Conservation (phyloP, 1,140 invertebrate species). For the Helicoverpa armigera region DNA sequence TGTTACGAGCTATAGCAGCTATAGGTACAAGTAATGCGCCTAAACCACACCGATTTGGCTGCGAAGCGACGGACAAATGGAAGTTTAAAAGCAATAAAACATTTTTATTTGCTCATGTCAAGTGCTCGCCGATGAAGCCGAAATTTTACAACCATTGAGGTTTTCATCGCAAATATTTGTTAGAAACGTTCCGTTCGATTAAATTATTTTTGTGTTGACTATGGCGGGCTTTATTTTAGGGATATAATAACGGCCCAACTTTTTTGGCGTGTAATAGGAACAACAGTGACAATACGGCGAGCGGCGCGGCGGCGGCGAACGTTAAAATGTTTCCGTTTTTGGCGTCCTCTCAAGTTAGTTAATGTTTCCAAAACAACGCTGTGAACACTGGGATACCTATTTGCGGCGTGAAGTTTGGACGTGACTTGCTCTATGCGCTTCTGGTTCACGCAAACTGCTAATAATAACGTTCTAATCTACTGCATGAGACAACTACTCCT, state of each 20-base stretch:
- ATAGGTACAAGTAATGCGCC: conserved; percentile 50
- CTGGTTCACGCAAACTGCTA: conserved; percentile 52
- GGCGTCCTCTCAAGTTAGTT: conserved; percentile 83
- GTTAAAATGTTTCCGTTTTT: conserved; percentile 82
- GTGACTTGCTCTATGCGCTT: conserved; percentile 60
- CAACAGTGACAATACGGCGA: conserved; percentile 73
- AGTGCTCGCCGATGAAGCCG: conserved; percentile 53
- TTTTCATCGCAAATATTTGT: conserved; percentile 60
- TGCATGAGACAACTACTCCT: conserved; percentile 20
- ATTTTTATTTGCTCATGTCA: conserved; percentile 61
- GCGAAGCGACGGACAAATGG: conserved; percentile 52
- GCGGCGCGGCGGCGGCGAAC: conserved; percentile 63
- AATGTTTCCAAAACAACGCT: conserved; percentile 82
- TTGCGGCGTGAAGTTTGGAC: conserved; percentile 68
- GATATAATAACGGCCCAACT: conserved; percentile 50
- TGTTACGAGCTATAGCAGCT: conserved; percentile 67
- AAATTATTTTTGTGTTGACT: conserved; percentile 48
- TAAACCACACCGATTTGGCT: conserved; percentile 46
- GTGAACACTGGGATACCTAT: conserved; percentile 75
- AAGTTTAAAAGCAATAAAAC: conserved; percentile 62
- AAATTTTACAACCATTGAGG: conserved; percentile 57
- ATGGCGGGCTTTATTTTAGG: conserved; percentile 30
- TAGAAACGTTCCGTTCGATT: conserved; percentile 42
- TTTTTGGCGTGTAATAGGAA: conserved; percentile 77
- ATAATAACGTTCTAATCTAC: conserved; percentile 55